Evolutionary conservation across 2,888 invertebrate genomes (phyloP).

Genomic region (Trichogramma dendrolimi): DNA sequence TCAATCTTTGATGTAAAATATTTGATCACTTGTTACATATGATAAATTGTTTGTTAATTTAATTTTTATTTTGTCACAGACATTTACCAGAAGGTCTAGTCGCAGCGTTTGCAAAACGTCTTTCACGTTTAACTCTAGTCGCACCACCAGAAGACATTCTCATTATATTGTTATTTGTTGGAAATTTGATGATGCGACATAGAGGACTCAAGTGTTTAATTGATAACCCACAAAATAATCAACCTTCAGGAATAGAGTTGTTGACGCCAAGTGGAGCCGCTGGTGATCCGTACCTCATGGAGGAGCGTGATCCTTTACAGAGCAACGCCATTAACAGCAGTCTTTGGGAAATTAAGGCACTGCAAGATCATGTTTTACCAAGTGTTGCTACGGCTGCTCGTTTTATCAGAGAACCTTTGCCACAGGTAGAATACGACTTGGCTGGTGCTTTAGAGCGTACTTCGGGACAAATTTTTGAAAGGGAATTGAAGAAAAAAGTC

Average conservation of each 20-base stretch:
- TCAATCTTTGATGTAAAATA: slow-evolving; percentile 6
- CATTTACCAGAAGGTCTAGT: slow-evolving; percentile 88
- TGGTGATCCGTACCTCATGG: slow-evolving; percentile 79
- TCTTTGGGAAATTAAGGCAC: slow-evolving; percentile 84
- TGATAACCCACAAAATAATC: slow-evolving; percentile 52
- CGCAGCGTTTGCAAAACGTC: slow-evolving; percentile 87
- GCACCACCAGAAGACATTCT: slow-evolving; percentile 78
- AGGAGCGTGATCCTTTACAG: slow-evolving; percentile 73
- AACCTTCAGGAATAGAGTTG: neutral
- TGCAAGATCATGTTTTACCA: slow-evolving; percentile 72
- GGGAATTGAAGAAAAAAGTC: slow-evolving; percentile 70
- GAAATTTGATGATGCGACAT: slow-evolving; percentile 81
- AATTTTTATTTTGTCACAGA: slow-evolving; percentile 52
- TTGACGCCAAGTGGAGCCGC: slow-evolving; percentile 32
- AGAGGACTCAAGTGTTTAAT: slow-evolving; percentile 71
- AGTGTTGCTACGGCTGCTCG: slow-evolving; percentile 69
- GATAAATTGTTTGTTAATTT: neutral
- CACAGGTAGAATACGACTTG: slow-evolving; percentile 67
- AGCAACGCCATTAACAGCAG: slow-evolving; percentile 83
- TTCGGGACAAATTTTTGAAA: slow-evolving; percentile 70
- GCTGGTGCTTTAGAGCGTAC: slow-evolving; percentile 63
- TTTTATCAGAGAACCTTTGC: slow-evolving; percentile 66
- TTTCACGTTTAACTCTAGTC: slow-evolving; percentile 76
- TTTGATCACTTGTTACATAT: neutral
- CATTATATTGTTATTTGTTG: slow-evolving; percentile 75